A percentile compares a stretch with the other conserved stretches of the same genome.
Conservation (phyloP, 2,888 invertebrate species). For the Drosophila suboccidentalis region DNA sequence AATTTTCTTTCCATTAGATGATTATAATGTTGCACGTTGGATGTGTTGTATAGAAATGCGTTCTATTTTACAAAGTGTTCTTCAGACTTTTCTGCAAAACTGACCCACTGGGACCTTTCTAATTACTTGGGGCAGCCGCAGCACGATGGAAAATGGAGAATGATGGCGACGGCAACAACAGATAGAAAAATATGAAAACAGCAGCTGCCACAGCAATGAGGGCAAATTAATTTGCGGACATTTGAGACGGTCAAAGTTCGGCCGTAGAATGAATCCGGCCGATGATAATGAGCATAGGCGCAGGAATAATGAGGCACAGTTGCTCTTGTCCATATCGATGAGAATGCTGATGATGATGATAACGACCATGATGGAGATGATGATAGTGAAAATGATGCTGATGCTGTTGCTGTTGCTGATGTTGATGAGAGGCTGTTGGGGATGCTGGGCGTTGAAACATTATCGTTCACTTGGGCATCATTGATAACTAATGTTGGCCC, state of each 20-base stretch:
- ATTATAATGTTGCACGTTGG: background rate
- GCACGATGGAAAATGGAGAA: background rate
- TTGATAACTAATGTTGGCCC: slow-evolving; percentile 80
- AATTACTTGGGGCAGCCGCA: slow-evolving; percentile 26
- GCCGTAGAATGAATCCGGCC: slow-evolving; percentile 35
- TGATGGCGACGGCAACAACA: slow-evolving; percentile 4
- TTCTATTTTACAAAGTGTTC: background rate
- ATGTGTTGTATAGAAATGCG: background rate
- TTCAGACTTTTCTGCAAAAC: background rate
- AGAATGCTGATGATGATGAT: slow-evolving; percentile 52
- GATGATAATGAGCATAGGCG: slow-evolving; percentile 52
- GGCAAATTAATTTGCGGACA: slow-evolving; percentile 64
- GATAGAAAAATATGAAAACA: slow-evolving; percentile 9
- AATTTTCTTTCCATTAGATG: too few relatives aligned
- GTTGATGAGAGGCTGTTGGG: slow-evolving; percentile 6
- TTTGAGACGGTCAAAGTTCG: slow-evolving; percentile 61
- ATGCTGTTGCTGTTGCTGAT: slow-evolving; percentile 8
- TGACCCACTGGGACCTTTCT: slow-evolving; percentile 2
- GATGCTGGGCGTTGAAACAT: slow-evolving; percentile 59
- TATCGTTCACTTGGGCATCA: slow-evolving; percentile 80
- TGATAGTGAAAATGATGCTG: slow-evolving; percentile 43
- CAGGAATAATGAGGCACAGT: slow-evolving; percentile 28
- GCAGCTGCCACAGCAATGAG: slow-evolving; percentile 38
- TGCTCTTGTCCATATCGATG: slow-evolving; percentile 25
- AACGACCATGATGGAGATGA: slow-evolving; percentile 54